Base-by-base conservation (phyloP, 2,888 invertebrate genomes). In the Folsomia manolachei region DNA sequence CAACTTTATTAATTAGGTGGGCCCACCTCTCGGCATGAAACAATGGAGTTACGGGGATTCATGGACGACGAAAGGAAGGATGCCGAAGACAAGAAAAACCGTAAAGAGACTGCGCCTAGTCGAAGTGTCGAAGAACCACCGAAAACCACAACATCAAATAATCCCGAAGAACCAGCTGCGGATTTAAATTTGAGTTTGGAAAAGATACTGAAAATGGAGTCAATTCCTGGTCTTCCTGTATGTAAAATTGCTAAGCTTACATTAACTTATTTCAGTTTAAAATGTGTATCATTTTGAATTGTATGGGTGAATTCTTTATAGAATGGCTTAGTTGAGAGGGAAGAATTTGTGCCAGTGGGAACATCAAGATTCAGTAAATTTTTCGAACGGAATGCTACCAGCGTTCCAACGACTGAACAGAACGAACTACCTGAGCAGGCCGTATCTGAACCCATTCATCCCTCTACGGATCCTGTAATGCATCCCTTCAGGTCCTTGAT, bases 21-120 rank as follows among this genome's bases (percentile, higher is more conserved):
- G 62, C 96, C 96, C 63, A 91, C 92, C 75, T 95, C 95, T 75
- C 93, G 95, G 83, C 86, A 90, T 82, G 97, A 97, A 82, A 94
- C 93, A 52, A 97, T 97, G 81, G 97, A 97, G 84, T 86, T 97
- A 81, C 90, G 92, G 64, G 97, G 97, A 21, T 97, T 97, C 85
- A 95, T 96, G 81, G 93, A 91, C 69, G 82, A 81, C 68, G 78
- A 79, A 39, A 74, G 78, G 23, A 56, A 56, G 18, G 56, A 70
- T 21, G 70, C 69, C 2, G 39, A 26, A 11, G 53, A 66, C 7
- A 71, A 71, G 19, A 70, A 72, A 39, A 52, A 52, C 14, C 39
- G 14, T 14, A 39, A 39, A 39, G 39, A 39, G 39, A 39, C 39
- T 39, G 39, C 4, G 39, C 4, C 39, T 39, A n/a, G n/a, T n/a